Conservation (phyloP, 2,797 vertebrate species). For the Sebastolobus altivelis region DNA sequence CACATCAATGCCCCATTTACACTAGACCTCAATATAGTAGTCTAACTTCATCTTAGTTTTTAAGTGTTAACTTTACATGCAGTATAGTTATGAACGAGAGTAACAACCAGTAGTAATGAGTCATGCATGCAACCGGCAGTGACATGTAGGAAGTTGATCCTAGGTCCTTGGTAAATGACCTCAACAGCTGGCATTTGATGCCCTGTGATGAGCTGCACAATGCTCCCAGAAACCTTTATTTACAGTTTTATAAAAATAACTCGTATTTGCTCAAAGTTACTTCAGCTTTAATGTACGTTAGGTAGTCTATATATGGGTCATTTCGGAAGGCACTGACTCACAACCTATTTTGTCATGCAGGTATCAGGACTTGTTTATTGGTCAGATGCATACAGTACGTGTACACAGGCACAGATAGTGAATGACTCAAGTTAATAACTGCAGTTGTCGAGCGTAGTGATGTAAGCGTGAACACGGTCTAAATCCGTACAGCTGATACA, state of each 20-base stretch:
- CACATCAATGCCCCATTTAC: background rate
- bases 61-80: background rate
- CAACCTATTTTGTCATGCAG: background rate
- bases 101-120: background rate
- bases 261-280: too few species aligned
- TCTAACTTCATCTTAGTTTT: background rate
- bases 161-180: background rate
- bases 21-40: background rate
- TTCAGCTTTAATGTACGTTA: background rate
- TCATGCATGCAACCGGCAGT: background rate
- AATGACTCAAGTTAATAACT: conserved; percentile 17
- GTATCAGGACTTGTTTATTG: background rate
- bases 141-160: background rate
- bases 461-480: background rate
- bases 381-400: background rate
- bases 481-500: conserved; percentile 20
- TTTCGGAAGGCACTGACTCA: background rate
- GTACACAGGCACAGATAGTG: conserved; percentile 2
- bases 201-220: background rate
- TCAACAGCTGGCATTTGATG: background rate
- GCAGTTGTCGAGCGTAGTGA: conserved; percentile 3
- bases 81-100: background rate
- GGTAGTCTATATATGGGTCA: background rate
- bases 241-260: too few species aligned
- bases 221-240: conserved; percentile 1